Evolutionary conservation across 1,140 invertebrate genomes (phyloP).

Genomic region (Drosophila tristis): DNA sequence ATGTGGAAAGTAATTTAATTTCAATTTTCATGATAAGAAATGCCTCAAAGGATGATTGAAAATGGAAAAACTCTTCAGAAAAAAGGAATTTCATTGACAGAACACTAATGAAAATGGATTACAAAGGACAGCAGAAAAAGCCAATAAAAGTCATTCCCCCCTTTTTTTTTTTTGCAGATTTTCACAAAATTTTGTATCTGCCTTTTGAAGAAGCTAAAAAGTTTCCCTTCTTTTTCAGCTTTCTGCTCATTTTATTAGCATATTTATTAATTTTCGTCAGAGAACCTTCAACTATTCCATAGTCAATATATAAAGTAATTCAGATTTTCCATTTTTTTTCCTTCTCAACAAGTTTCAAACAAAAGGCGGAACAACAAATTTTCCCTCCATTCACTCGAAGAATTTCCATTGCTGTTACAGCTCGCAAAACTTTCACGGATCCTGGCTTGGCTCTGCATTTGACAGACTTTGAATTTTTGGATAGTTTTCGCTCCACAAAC

Average conservation of each 20-base stretch:
- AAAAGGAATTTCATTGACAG: slow-evolving; percentile 5
- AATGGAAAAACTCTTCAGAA: slow-evolving; percentile 2
- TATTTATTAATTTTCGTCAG: slow-evolving; percentile 42
- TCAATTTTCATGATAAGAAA: slow-evolving; percentile 17
- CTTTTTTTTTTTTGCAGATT: slow-evolving; percentile 23
- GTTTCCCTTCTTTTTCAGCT: slow-evolving; percentile 6
- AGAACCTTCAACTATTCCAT: slow-evolving; percentile 17
- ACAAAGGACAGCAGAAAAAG: slow-evolving; percentile 3
- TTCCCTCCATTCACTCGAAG: slow-evolving; percentile 16
- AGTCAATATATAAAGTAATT: slow-evolving; percentile 34
- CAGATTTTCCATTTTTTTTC: slow-evolving; percentile 11
- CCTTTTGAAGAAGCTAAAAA: slow-evolving; percentile 20
- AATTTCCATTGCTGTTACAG: slow-evolving; percentile 41
- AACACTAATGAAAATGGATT: slow-evolving; percentile 19
- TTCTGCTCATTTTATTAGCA: slow-evolving; percentile 16
- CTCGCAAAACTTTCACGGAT: slow-evolving; percentile 23
- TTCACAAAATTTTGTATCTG: slow-evolving; percentile 18
- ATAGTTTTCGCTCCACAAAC: slow-evolving; percentile 4
- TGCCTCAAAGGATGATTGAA: slow-evolving; percentile 11
- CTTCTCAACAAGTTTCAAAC: slow-evolving; percentile 33
- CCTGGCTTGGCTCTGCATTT: slow-evolving; percentile 19
- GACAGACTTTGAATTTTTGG: slow-evolving; percentile 50
- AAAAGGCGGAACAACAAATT: slow-evolving; percentile 17
- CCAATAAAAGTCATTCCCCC: neutral
- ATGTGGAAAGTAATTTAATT: slow-evolving; percentile 44